Conservation (phyloP, 2,797 vertebrate genomes). For the Netta rufina region DNA sequence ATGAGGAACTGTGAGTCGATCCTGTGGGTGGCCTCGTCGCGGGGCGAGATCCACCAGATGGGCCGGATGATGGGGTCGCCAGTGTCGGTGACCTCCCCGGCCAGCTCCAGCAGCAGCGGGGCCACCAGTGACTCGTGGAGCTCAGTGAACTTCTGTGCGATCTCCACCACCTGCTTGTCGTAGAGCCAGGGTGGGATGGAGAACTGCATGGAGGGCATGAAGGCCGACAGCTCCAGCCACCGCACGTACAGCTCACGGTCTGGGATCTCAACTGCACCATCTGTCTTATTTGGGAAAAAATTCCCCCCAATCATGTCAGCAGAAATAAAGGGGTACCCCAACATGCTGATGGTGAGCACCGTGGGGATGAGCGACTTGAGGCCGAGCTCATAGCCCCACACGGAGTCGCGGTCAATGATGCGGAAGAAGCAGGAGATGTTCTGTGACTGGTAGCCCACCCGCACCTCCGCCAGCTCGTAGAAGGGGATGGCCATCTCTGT, state of each 20-base stretch:
- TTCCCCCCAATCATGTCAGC: constrained; percentile 96
- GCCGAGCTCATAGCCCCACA: constrained; percentile 96
- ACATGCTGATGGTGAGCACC: constrained; percentile 91
- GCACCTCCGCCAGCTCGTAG: constrained; percentile 88
- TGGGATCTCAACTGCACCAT: constrained; percentile 78
- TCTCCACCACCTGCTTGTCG: constrained; percentile 90
- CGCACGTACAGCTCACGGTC: constrained; percentile 95
- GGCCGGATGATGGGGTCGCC: constrained; percentile 96
- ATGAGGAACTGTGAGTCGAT: constrained; percentile 97
- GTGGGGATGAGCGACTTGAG: constrained; percentile 95
- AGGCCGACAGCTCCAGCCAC: constrained; percentile 95
- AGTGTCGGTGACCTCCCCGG: constrained; percentile 87
- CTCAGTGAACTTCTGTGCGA: constrained; percentile 88
- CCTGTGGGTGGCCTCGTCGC: constrained; percentile 88
- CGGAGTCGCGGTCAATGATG: constrained; percentile 93
- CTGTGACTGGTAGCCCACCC: constrained; percentile 90
- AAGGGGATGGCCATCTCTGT: constrained; percentile 90
- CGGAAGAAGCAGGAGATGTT: constrained; percentile 98
- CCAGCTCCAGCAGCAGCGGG: constrained; percentile 91
- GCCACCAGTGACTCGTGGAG: constrained; percentile 91
- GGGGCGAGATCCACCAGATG: constrained; percentile 97
- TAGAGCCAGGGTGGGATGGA: constrained; percentile 96
- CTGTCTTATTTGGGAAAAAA: constrained; percentile 80
- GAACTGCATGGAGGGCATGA: constrained; percentile 99
- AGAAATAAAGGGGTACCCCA: constrained; percentile 90